These are phyloP conservation scores for Oeneis ivallda DNA, from an alignment of 2,888 invertebrate genomes.

Conservation along the genomic window DNA sequence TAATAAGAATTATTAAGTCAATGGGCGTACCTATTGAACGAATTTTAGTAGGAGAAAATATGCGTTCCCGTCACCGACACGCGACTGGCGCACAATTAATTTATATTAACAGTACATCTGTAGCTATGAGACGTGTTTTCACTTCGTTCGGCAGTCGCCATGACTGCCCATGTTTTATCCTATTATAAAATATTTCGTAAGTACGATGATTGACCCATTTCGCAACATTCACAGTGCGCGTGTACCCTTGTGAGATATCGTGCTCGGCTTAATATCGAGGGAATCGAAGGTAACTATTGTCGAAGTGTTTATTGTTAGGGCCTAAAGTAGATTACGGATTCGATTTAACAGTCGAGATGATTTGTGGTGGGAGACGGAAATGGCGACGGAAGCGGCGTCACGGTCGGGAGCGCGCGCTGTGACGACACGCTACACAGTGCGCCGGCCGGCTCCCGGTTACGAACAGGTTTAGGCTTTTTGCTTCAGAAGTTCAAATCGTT, in stretches of 20 bases:
- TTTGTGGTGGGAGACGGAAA: conserved; percentile 75
- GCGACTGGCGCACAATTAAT: no score
- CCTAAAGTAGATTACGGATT: conserved; percentile 44
- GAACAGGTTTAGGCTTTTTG: conserved; percentile 35
- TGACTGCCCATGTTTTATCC: no score
- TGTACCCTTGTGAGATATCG: conserved; percentile 10
- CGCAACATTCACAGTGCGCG: not conserved
- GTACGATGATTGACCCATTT: not conserved
- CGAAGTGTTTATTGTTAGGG: conserved; percentile 30
- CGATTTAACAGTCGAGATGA: conserved; percentile 69
- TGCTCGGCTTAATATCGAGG: conserved; percentile 22
- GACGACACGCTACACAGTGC: conserved; percentile 64
- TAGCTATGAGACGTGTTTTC: no score
- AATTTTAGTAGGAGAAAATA: no score
- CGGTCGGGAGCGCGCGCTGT: conserved; percentile 65
- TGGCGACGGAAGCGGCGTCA: conserved; percentile 74
- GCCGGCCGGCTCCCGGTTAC: conserved; percentile 36
- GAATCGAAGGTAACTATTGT: conserved; percentile 25
- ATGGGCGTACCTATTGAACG: not conserved
- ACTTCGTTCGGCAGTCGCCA: no score
- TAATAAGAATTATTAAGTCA: no score
- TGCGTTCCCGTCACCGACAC: no score
- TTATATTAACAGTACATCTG: no score
- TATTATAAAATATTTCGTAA: no score
- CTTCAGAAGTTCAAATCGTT: conserved; percentile 11